Base-by-base conservation (phyloP, 2,797 vertebrate genomes). In the Alectoris magna region DNA sequence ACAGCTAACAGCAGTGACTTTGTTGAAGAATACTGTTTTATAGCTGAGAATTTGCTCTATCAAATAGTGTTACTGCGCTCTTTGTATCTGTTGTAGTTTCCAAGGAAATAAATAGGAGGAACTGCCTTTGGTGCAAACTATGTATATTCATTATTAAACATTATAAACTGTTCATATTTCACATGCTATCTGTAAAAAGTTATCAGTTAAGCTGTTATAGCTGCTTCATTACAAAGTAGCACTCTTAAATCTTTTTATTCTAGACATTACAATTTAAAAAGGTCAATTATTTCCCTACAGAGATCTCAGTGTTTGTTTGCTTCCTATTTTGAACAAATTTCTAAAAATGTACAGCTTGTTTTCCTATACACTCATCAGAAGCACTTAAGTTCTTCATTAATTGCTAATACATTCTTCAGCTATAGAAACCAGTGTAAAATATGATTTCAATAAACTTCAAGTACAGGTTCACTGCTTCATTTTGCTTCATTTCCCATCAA, bases 221-320 rank as follows among this genome's bases (percentile, higher is more conserved):
- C 90, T 96, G 93, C 49, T 75, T 90, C 55, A 66, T 21, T 71
- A 63, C 69, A 88, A 88, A 94, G 90, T 85, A 90, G 71, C 77
- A 68, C 84, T 90, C 78, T 90, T 74, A 91, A 88, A 83, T 74
- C 72, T 80, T 87, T 55, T 53, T 48, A 3, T 64, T 88, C 81
- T 62, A 87, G 44, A 90, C 86, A 31, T 29, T 77, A 90, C 70
- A 58, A 91, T 92, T 95, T 83, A 0, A 87, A 95, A 95, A 94
- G 94, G 94, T 96, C 94, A 96, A 93, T 91, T 94, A 87, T 88
- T 82, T 94, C 84, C 84, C 86, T 69, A 71, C 90, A 88, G 93
- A 82, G 86, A 76, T 88, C 60, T 90, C 77, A 8, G 80, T 8
- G 84, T 91, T 90, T 8, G 84, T 91, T 90, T 94, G 71, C 91